Base-by-base conservation (phyloP, 2,888 invertebrate species). In the Piscicola geometra region DNA sequence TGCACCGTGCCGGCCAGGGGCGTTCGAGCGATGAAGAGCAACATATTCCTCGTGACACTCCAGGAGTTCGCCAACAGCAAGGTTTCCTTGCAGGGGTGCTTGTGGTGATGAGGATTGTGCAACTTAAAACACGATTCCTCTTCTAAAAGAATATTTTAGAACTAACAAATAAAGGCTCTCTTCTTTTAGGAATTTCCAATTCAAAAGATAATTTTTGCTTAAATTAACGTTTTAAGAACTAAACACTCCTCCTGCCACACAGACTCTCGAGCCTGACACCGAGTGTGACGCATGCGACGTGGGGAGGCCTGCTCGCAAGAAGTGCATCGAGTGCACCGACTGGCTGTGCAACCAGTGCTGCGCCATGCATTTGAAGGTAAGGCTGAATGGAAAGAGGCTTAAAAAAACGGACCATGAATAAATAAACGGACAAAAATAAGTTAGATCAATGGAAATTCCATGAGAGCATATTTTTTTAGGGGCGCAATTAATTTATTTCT, bases 271-370 rank as follows among this genome's bases (percentile, higher is more conserved):
- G 5, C 67, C 52, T 5, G 78, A 77, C 50, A 76, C 77, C 71
- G 64, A 64, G 12, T 80, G 80, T 71, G 80, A 80, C 15, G 79
- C 67, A 3, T 80, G 80, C 66, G 80, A 79, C n/a, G 75, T 68
- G 21, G 78, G 75, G 12, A 68, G 69, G 9, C 68, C 72, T 18
- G 80, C 77, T 3, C 77, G 70, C 71, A 72, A 77, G 36, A 79
- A 80, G 73, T 80, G 80, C 72, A 77, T 80, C 1, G 78, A 80
- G 71, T 80, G 80, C 73, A 76, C 79, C 32, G 80, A 80, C 64
- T 80, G 80, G 80, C 78, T 80, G 70, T 80, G 80, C 67, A 75
- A 77, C 28, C 70, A 77, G 71, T 80, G 80, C 76, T 79, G 77
- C 56, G 60, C 77, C 32, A 77, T 80, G 78, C 80, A 80, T 50